Conservation (phyloP, 2,888 invertebrate species). For the Quadroppia sp. region DNA sequence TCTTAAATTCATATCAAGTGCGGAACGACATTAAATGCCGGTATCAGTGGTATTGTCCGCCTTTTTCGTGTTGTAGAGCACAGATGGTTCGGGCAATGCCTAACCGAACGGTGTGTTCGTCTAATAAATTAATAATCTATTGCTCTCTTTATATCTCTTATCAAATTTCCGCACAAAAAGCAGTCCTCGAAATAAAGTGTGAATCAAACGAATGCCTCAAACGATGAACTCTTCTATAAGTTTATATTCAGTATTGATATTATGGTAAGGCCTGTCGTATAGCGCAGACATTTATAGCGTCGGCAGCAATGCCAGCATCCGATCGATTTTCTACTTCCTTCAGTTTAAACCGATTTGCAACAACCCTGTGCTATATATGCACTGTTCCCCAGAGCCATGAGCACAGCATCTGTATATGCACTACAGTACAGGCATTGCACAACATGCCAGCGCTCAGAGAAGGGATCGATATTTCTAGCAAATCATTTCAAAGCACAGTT, state of each 20-base stretch:
- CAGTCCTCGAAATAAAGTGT: background rate
- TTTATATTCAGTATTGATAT: background rate
- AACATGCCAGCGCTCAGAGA: background rate
- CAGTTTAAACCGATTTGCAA: background rate
- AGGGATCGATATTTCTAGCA: background rate
- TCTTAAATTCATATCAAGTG: background rate
- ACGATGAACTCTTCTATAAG: conserved; percentile 2
- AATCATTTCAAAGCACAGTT: background rate
- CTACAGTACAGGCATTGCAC: background rate
- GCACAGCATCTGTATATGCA: background rate
- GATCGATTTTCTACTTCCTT: conserved; percentile 6
- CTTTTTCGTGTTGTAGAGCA: conserved; percentile 12
- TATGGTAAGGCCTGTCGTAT: background rate
- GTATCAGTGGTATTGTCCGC: conserved; percentile 26
- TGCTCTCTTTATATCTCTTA: conserved; percentile 16
- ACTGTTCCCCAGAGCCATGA: background rate
- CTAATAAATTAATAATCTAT: conserved; percentile 35
- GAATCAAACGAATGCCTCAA: background rate
- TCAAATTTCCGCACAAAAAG: conserved; percentile 27
- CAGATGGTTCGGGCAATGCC: conserved; percentile 11
- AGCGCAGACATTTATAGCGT: background rate
- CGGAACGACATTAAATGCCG: background rate
- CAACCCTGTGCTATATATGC: background rate
- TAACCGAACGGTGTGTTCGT: background rate
- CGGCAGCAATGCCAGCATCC: background rate